Evolutionary conservation across 2,888 invertebrate genomes (phyloP), one percentile per base, ranked within the genome.

Genomic region (Barypeithes pellucidus): DNA sequence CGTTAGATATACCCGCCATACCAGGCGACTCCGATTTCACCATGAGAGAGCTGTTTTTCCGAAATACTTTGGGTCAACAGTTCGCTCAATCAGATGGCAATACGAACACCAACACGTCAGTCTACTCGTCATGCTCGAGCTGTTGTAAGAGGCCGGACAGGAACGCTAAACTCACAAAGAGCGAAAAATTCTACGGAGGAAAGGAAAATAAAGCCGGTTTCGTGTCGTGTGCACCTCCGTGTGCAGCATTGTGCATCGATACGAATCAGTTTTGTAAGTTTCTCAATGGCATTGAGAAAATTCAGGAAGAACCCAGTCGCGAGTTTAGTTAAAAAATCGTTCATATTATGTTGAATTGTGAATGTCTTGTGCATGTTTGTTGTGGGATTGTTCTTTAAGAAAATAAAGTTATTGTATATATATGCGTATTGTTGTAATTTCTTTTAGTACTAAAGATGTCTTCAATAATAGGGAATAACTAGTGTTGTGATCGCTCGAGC

Each of bases 111-210:
- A 66, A 66, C 12, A 60, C 76, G 1, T 79, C 79, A 0, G 67
- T 73, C 61, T 75, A 76, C 54, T 77, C 79, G 7, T 76, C 77
- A 0, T 76, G 76, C 70, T 78, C 78, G 0, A 76, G 75, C 39
- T 76, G 76, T 62, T 75, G 76, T 67, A 71, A 63, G 22, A 67
- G 16, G 45, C 20, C 66, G 8, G 72, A 70, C 0, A 57, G 33
- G 16, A n/a, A 33, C 12, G 3, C 7, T 2, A 33, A 57, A 33
- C 16, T 7, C 1, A 20, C 65, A 52, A 33, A 33, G 16, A 57
- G 33, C 12, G 54, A 57, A 18, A 57, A 33, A 33, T 36, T 16
- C 2, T 57, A 7, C n/a, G 29, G 14, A 1, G 9, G 52, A 12
- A 52, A 52, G 29, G 24, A 14, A 5, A 29, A 29, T 52, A 52